Percentiles rank a stretch among this genome's conserved stretches.
Conservation (phyloP, 2,113 vertebrate genomes). For the Oryzias curvinotus region DNA sequence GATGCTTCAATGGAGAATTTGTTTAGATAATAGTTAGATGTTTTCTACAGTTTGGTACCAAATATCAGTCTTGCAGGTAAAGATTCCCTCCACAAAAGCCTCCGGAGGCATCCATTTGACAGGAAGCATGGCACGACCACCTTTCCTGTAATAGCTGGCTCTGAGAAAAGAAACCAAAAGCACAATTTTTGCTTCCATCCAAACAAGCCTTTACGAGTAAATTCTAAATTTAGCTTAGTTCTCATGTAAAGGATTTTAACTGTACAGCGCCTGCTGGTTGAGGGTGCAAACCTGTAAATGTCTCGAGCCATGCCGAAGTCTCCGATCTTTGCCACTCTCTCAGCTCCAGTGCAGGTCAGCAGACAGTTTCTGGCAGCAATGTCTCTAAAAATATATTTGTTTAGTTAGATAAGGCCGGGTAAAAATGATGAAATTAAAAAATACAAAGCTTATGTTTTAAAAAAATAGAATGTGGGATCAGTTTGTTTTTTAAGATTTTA, state of each 20-base stretch:
- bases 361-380: conserved; percentile 92
- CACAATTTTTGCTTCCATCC: neutral
- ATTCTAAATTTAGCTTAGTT: neutral
- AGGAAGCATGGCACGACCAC: conserved; percentile 86
- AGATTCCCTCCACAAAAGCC: conserved; percentile 92
- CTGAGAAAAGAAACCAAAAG: conserved; percentile 60
- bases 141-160: conserved; percentile 91
- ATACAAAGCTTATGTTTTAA: neutral
- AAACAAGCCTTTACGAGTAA: conserved; percentile 5
- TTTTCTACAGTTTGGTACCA: conserved; percentile 74
- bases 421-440: neutral
- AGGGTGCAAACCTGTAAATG: conserved; percentile 83
- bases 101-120: conserved; percentile 95
- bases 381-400: conserved; percentile 75
- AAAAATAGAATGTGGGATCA: too few species aligned
- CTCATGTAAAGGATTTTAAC: neutral
- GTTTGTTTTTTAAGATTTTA: too few species aligned
- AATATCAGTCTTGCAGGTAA: conserved; percentile 94
- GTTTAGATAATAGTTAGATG: too few species aligned
- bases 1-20: neutral
- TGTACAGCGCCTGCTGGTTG: neutral
- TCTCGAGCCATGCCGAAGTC: conserved; percentile 94
- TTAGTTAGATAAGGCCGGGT: neutral
- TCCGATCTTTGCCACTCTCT: conserved; percentile 88
- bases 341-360: conserved; percentile 82